Evolutionary conservation across 2,888 invertebrate species (phyloP), one percentile per base, ranked within the genome.

Genomic region (Tipula vernalis): DNA sequence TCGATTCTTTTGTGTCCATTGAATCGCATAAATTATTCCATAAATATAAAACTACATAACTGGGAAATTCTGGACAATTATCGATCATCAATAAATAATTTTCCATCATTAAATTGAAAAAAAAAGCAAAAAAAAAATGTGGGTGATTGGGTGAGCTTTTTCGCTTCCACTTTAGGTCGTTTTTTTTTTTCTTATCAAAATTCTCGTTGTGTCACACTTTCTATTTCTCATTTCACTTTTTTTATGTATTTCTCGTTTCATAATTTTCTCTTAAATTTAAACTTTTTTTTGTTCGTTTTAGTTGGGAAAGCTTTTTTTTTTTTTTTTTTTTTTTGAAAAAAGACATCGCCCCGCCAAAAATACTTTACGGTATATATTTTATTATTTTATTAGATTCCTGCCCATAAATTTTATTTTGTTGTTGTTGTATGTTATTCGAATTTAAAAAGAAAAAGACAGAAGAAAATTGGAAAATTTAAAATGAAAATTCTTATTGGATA

Each of bases 281-380:
- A 71, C 71, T 71, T 71, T 71, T 71, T 13, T 10, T 71, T 28
- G 28, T 71, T 71, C n/a, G n/a, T n/a, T 28, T 28, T 28, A 28
- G 28, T 71, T 71, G 12, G 3, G 8, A 44, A 44, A 44, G 44
- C 44, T 44, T 10, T 3, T 10, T 47, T 39, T 28, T 71, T 71
- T 71, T 13, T 28, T 71, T 71, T 71, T 57, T 71, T 71, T 71
- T 42, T 42, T 12, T 12, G n/a, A 51, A n/a, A n/a, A 57, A 28
- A 28, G 86, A 86, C 83, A 39, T 15, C 86, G 86, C 84, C 86
- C 86, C 18, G 41, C 71, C 83, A 87, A 86, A 83, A 86, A 87
- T 71, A 71, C 71, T 71, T 71, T 71, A 71, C 71, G 71, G 42
- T 85, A 85, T 42, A 39, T 5, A 42, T 85, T 85, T 85, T 42